Conservation (phyloP, 1,140 invertebrate genomes). For the Hyphantria cunea region DNA sequence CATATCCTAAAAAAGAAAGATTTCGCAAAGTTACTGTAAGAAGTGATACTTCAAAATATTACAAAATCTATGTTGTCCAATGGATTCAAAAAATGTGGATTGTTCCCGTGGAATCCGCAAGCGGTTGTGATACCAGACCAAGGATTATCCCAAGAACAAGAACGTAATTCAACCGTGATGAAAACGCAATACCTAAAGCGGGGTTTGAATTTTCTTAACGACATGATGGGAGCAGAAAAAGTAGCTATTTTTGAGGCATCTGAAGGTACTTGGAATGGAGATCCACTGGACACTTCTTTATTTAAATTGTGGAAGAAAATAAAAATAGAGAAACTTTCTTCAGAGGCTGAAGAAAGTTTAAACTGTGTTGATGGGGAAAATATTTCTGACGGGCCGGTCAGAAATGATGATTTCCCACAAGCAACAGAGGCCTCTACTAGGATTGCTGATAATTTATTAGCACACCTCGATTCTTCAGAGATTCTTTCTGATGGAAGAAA, state of each 20-base stretch:
- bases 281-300: constrained; percentile 21
- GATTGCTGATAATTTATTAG: too few relatives aligned
- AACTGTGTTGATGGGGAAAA: constrained; percentile 13
- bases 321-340: constrained; percentile 22
- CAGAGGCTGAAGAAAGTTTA: constrained; percentile 8
- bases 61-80: constrained; percentile 28
- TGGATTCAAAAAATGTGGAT: constrained; percentile 35
- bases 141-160: constrained; percentile 27
- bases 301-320: constrained; percentile 26
- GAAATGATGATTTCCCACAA: constrained; percentile 6
- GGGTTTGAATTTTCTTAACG: constrained; percentile 25
- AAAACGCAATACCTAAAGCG: constrained; percentile 9
- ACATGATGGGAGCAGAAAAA: constrained; percentile 23
- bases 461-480: constrained; percentile 7
- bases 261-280: constrained; percentile 19
- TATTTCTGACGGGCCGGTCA: constrained; percentile 20
- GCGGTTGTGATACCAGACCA: constrained; percentile 28
- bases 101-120: constrained; percentile 33
- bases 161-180: constrained; percentile 22
- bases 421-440: too few relatives aligned
- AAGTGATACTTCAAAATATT: constrained; percentile 24
- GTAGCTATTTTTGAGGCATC: constrained; percentile 23
- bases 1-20: constrained; percentile 30
- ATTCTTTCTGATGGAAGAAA: constrained; percentile 18
- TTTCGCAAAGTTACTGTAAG: constrained; percentile 29